Evolutionary conservation across 2,888 invertebrate species (phyloP), one percentile per base, ranked within the genome.

Genomic region (Elgonia sp.): DNA sequence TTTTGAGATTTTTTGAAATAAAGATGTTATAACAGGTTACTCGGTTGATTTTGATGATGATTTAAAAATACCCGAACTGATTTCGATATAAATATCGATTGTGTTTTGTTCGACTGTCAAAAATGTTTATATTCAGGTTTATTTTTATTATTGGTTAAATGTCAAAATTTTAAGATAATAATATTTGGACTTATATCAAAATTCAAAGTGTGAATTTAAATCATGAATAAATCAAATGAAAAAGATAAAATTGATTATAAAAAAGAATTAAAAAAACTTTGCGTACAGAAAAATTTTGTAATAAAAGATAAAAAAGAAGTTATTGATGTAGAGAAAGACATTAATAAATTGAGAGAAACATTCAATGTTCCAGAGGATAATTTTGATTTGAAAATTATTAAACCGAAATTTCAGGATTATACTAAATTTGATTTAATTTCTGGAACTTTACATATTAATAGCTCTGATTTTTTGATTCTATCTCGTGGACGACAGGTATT

Each of bases 401-500:
- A 55, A 90, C 93, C 0, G 90, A 92, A 12, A 87, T 94, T 62
- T 92, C 93, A 18, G 14, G 88, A 20, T 0, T 92, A 92, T 55
- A 82, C 93, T 0, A 92, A 93, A 73, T 94, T 92, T 29, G 92
- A 92, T 4, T 87, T 93, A 12, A 92, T 93, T 4, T 92, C 94
- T 0, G 94, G 94, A 0, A 62, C 90, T 16, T 91, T 91, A n/a
- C 93, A 94, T 46, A 88, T 92, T 21, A 90, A 92, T 18, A 91
- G 92, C 73, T 83, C 0, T 90, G 91, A 72, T 93, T 94, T 86
- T 93, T 94, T n/a, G 20, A 93, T 93, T 3, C 84, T 94, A 39
- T 93, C 94, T n/a, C 91, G 94, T 79, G 94, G 94, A n/a, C 91
- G 92, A 87, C 94, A 94, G 91, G 94, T 94, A 90, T 86, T 50